phyloP scores from a whole-genome alignment of 2,113 vertebrate species.

The Oplegnathus fasciatus region DNA sequence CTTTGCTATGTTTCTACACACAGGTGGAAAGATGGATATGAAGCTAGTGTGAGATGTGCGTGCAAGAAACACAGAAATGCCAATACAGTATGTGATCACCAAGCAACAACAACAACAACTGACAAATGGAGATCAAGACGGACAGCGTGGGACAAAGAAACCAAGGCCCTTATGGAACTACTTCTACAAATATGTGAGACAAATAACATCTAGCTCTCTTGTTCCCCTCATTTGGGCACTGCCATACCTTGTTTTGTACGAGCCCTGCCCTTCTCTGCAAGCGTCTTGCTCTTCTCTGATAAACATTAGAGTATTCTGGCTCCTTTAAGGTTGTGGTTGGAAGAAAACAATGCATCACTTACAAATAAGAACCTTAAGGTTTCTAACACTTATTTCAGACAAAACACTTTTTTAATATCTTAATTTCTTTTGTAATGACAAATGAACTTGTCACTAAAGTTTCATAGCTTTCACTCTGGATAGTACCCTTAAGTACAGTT shows the following conservation, averaged over 20 bases:
- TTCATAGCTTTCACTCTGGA: conserved; percentile 10
- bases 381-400: conserved; percentile 50
- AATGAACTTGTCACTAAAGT: not conserved
- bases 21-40: conserved; percentile 96
- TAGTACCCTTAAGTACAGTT: conserved; percentile 8
- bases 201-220: conserved; percentile 71
- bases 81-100: conserved; percentile 65
- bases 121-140: conserved; percentile 66
- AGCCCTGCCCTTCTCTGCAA: conserved; percentile 89
- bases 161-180: conserved; percentile 84
- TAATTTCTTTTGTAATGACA: not conserved
- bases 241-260: conserved; percentile 87
- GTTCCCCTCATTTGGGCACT: conserved; percentile 52
- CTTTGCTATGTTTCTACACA: conserved; percentile 99
- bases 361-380: conserved; percentile 60
- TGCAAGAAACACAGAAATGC: conserved; percentile 79
- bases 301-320: conserved; percentile 90
- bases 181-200: conserved; percentile 73
- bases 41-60: conserved; percentile 94
- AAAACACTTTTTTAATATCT: conserved; percentile 24
- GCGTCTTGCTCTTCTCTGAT: conserved; percentile 87
- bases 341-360: conserved; percentile 85
- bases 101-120: conserved; percentile 61
- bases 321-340: conserved; percentile 85
- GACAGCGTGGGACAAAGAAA: conserved; percentile 62